Base-by-base conservation (phyloP, 2,113 vertebrate genomes). In the Gila orcuttii region DNA sequence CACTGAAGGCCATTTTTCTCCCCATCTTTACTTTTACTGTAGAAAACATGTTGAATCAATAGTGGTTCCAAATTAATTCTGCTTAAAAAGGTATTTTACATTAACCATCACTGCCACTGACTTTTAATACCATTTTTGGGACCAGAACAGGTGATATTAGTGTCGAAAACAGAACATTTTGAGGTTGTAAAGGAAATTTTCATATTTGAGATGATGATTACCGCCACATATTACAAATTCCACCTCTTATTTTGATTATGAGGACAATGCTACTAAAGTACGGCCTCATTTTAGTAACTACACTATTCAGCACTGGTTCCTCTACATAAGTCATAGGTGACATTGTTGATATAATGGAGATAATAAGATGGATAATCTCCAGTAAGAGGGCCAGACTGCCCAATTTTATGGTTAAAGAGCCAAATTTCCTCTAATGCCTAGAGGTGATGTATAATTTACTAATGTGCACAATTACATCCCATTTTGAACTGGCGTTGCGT, bases 1-100 rank as follows among this genome's bases (percentile, higher is more conserved):
- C 85, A 87, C 52, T 39, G 52, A 82, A 77, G 66, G 82, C 62
- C 42, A 31, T 83, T 82, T 75, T 66, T 42, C 47, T 62, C 59
- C 66, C 31, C 19, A n/a, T 42, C 12, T 17, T 19, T 85, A 78
- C 66, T 59, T 66, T 73, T 45, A 55, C 71, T 33, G 59, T 78
- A 50, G 82, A 74, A 73, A 59, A 74, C 31, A 47, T 36, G 50
- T 39, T 60, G 69, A 33, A 74, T 31, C 50, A 66, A 77, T 57
- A 62, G 66, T 17, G 36, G 68, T 69, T 45, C 8, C 71, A 64
- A 62, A 55, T 25, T 81, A 83, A 84, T 84, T 42, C 73, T 50
- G 59, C 31, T 42, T n/a, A 36, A 23, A 12, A 19, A 39, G 39
- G 23, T 64, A 13, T 45, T 62, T 17, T 71, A 57, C 19, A 57